A percentile compares a stretch with the other conserved stretches of the same genome.
Conservation (phyloP, 1,140 invertebrate species). For the Matsumurasca onukii region DNA sequence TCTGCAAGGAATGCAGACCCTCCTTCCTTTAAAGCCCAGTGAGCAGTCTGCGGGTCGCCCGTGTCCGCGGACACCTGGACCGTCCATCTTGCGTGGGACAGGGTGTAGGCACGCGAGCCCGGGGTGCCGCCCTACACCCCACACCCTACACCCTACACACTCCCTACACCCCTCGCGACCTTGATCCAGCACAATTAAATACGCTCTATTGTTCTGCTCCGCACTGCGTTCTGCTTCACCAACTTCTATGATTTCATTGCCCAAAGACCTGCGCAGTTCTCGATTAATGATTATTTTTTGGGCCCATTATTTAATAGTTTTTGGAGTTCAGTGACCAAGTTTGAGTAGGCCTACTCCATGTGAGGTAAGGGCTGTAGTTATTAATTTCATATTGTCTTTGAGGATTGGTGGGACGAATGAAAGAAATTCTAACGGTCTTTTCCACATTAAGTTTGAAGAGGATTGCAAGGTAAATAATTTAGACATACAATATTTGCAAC, state of each 20-base stretch:
- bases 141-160: neutral
- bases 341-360: too few relatives aligned
- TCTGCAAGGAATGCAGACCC: slow-evolving; percentile 8
- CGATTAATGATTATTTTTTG: too few relatives aligned
- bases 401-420: too few relatives aligned
- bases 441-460: too few relatives aligned
- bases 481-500: too few relatives aligned
- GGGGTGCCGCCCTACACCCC: neutral
- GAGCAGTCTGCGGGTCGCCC: neutral
- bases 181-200: slow-evolving; percentile 19
- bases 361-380: too few relatives aligned
- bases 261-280: neutral
- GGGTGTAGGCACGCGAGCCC: slow-evolving; percentile 16
- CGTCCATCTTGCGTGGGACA: neutral
- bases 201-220: neutral
- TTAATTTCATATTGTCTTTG: too few relatives aligned
- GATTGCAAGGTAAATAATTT: too few relatives aligned
- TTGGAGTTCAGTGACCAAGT: too few relatives aligned
- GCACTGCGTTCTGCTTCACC: neutral
- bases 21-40: slow-evolving; percentile 3
- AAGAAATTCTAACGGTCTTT: too few relatives aligned
- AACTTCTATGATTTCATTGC: neutral
- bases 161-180: neutral
- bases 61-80: neutral
- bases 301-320: too few relatives aligned